These are phyloP conservation scores for Netelia inedita DNA, from an alignment of 2,888 invertebrate genomes.

Conservation along the genomic window DNA sequence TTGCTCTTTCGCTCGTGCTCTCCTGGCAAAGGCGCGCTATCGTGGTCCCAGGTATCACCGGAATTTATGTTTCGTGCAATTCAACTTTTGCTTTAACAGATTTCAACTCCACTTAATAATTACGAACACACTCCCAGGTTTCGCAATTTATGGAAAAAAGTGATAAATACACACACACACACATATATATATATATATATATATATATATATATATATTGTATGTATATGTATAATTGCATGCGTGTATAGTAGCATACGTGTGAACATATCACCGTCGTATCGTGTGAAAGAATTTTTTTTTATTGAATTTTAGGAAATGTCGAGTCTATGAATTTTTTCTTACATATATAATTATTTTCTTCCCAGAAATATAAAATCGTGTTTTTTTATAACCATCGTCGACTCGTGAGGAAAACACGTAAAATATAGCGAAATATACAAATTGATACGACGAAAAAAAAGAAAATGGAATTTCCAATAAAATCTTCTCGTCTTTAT, in stretches of 20 bases:
- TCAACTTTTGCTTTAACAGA: constrained; percentile 64
- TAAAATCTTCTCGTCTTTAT: background rate
- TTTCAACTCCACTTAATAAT: constrained; percentile 63
- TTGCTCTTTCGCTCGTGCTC: background rate
- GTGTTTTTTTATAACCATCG: too few relatives aligned
- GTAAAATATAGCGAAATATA: background rate
- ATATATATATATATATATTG: constrained; percentile 22
- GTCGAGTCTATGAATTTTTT: background rate
- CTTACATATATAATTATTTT: too few relatives aligned
- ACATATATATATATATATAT: background rate
- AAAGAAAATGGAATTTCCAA: constrained; percentile 6
- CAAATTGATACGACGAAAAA: background rate
- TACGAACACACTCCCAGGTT: constrained; percentile 33
- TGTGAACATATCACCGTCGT: too few relatives aligned
- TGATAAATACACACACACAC: background rate
- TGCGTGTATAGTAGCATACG: background rate
- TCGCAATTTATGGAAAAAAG: background rate
- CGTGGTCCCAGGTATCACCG: constrained; percentile 50
- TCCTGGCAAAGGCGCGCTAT: constrained; percentile 32
- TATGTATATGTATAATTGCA: constrained; percentile 36
- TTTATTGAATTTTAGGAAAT: constrained; percentile 43
- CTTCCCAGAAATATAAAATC: too few relatives aligned
- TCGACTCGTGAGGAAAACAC: background rate
- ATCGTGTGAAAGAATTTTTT: constrained; percentile 15
- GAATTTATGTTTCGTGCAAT: constrained; percentile 65